Evolutionary conservation across 2,888 invertebrate genomes (phyloP).

Genomic region (Dynastes tityus): DNA sequence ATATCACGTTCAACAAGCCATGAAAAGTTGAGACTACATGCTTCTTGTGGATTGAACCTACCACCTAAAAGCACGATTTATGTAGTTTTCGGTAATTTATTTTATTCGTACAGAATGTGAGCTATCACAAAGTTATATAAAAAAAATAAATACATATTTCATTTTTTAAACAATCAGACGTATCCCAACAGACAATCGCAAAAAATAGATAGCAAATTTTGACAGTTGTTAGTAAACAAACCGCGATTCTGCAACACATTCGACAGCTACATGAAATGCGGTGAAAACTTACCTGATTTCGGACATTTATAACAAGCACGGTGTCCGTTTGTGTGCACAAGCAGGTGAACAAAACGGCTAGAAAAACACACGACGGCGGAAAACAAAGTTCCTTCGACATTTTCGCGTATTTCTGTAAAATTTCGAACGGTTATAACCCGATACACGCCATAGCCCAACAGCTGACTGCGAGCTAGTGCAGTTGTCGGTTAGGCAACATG

Average conservation of each 20-base stretch:
- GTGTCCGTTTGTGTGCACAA: slow-evolving; percentile 60
- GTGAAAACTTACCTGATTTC: slow-evolving; percentile 65
- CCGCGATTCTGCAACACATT: slow-evolving; percentile 1
- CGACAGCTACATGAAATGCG: not conserved
- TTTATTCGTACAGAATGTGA: too few species aligned
- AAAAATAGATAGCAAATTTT: not conserved
- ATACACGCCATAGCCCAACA: slow-evolving; percentile 59
- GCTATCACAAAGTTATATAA: too few species aligned
- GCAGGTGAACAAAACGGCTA: slow-evolving; percentile 51
- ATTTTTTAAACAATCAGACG: too few species aligned
- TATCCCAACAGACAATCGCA: not conserved
- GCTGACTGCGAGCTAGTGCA: slow-evolving; percentile 60
- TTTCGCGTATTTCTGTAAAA: slow-evolving; percentile 55
- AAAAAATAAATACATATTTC: too few species aligned
- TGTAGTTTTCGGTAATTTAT: too few species aligned
- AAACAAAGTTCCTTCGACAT: slow-evolving; percentile 51
- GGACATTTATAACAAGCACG: slow-evolving; percentile 67
- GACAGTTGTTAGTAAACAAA: slow-evolving; percentile 32
- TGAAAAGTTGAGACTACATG: too few species aligned
- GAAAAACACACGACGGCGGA: slow-evolving; percentile 32
- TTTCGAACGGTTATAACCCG: slow-evolving; percentile 47
- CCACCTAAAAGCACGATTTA: too few species aligned
- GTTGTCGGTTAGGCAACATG: slow-evolving; percentile 52
- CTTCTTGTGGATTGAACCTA: too few species aligned
- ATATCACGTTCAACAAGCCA: too few species aligned